phyloP scores from a whole-genome alignment of 2,888 invertebrate genomes.

The Netelia inedita region DNA sequence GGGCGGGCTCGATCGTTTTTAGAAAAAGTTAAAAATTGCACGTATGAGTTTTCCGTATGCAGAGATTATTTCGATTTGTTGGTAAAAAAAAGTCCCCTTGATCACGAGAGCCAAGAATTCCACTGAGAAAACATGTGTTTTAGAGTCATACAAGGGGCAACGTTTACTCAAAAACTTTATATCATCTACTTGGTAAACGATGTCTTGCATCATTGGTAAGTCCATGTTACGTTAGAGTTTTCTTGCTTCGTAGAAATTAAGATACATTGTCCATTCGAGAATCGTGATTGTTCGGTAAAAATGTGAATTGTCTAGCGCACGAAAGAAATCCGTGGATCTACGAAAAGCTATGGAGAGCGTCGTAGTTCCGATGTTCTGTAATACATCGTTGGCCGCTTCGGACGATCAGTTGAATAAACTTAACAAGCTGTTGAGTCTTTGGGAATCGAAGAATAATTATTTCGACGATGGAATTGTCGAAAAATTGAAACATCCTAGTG shows the following conservation, averaged over 20 bases:
- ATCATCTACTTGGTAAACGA: slow-evolving; percentile 99
- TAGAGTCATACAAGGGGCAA: slow-evolving; percentile 89
- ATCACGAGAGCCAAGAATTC: slow-evolving; percentile 7
- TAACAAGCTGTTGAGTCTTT: slow-evolving; percentile 96
- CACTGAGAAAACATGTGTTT: slow-evolving; percentile 76
- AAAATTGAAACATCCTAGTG: slow-evolving; percentile 94
- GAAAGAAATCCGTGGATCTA: slow-evolving; percentile 97
- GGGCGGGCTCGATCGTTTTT: too few relatives aligned
- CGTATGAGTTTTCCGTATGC: not conserved
- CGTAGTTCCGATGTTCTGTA: slow-evolving; percentile 99
- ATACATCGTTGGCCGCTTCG: slow-evolving; percentile 92
- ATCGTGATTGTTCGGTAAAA: slow-evolving; percentile 41
- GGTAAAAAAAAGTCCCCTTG: slow-evolving; percentile 18
- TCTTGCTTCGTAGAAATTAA: slow-evolving; percentile 8
- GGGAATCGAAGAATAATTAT: slow-evolving; percentile 98
- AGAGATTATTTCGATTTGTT: not conserved
- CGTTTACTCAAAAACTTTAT: slow-evolving; percentile 97
- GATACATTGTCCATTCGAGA: slow-evolving; percentile 13
- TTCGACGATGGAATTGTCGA: slow-evolving; percentile 93
- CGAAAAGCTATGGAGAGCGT: slow-evolving; percentile 97
- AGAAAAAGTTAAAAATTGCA: not conserved
- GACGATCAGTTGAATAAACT: slow-evolving; percentile 96
- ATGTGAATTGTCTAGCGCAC: slow-evolving; percentile 89
- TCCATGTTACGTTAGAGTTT: slow-evolving; percentile 75
- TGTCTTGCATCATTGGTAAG: slow-evolving; percentile 98